Base-by-base conservation (phyloP, 2,888 invertebrate genomes). In the Lymantria dispar region DNA sequence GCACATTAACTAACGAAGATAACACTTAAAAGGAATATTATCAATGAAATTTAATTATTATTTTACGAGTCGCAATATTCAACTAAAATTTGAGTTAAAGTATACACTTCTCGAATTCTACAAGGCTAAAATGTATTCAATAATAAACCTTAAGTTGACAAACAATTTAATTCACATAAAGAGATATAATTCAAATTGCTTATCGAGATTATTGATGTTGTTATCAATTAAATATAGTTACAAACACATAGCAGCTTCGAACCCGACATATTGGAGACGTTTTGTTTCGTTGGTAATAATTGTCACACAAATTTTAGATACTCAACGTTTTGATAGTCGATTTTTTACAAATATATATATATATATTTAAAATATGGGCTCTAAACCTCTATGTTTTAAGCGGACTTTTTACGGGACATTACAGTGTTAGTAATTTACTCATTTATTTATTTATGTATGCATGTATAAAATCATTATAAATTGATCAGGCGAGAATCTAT, bases 241-340 rank as follows among this genome's bases (percentile, higher is more conserved):
- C 86, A 88, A 88, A 22, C 22, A 22, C 22, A 22, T 22, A 22
- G 22, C 22, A 22, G 22, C 22, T 22, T 22, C 22, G 88, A 87
- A 88, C 54, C 73, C 68, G 76, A 80, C 81, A 78, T 80, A 68
- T 78, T 79, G 65, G 51, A 58, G 36, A 60, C 68, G 62, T 72
- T 74, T 59, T 62, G 58, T 70, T 69, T 55, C 41, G 37, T 22
- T 13, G 7, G 8, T 33, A 10, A 10, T 33, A 33, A 33, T 33
- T 33, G 8, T 22, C 22, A 22, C 22, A 22, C 22, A 5, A 22
- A 22, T 22, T 3, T 22, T 22, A 22, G 5, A 22, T 22, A 22
- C 22, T 3, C 22, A 22, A 22, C 22, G 22, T 22, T 22, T 22
- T 5, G 22, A 22, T 22, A 22, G 3, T 5, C 2, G 22, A 5